These are phyloP conservation scores for Priocnemis perturbator DNA, from an alignment of 2,888 invertebrate species.

Conservation along the genomic window DNA sequence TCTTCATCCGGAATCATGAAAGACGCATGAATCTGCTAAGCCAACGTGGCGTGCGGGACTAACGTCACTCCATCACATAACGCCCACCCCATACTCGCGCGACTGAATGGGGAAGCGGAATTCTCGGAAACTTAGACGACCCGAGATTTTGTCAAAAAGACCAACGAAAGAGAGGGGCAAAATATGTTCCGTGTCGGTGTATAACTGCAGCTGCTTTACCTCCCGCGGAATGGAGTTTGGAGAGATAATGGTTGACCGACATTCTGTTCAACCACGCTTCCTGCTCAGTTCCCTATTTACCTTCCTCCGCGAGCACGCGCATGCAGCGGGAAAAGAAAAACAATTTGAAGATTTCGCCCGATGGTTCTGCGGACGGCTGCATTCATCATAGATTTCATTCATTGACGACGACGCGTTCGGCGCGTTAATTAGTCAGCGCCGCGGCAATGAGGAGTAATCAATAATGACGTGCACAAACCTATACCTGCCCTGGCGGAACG, in stretches of 20 bases:
- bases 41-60: slow-evolving; percentile 10
- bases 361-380: too few species aligned
- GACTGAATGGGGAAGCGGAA: slow-evolving; percentile 20
- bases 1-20: slow-evolving; percentile 3
- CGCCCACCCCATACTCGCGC: slow-evolving; percentile 6
- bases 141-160: slow-evolving; percentile 39
- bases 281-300: too few species aligned
- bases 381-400: too few species aligned
- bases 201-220: slow-evolving; percentile 33
- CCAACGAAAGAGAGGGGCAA: slow-evolving; percentile 15
- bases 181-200: slow-evolving; percentile 33
- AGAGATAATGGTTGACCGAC: too few species aligned
- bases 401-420: too few species aligned
- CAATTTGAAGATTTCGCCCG: too few species aligned
- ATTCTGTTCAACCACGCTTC: too few species aligned
- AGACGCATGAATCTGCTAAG: slow-evolving; percentile 9
- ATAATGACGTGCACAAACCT: too few species aligned
- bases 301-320: too few species aligned
- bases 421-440: too few species aligned
- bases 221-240: neutral
- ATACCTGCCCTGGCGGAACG: neutral
- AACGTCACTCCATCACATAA: slow-evolving; percentile 9
- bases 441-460: too few species aligned
- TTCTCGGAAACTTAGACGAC: slow-evolving; percentile 23
- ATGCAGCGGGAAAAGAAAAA: too few species aligned